phyloP scores from a whole-genome alignment of 2,797 vertebrate species.

The Halcyon leucocephala region DNA sequence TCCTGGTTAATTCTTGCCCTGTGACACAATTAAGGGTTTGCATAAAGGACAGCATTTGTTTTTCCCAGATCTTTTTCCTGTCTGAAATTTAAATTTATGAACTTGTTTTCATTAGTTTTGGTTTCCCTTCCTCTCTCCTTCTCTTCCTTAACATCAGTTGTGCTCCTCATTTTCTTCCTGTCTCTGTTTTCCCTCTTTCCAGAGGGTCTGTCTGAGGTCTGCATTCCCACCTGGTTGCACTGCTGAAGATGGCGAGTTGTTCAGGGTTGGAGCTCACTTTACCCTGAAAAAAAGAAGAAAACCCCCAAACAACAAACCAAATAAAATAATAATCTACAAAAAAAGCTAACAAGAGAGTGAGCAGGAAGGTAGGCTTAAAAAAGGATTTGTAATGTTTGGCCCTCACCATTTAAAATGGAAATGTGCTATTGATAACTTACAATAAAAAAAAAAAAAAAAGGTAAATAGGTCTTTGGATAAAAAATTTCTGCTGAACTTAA shows the following conservation, averaged over 20 bases:
- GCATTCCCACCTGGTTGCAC: rapidly evolving
- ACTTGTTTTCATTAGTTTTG: neutral
- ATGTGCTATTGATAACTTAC: neutral
- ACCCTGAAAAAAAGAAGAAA: neutral
- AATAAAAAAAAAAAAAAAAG: no score
- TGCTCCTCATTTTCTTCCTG: neutral
- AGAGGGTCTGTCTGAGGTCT: neutral
- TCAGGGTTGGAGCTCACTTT: neutral
- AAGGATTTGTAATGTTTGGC: neutral
- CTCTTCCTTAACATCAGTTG: neutral
- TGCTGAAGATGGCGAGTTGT: neutral
- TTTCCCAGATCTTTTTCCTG: neutral
- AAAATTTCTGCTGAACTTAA: neutral
- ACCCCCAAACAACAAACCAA: neutral
- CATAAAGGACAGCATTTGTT: rapidly evolving
- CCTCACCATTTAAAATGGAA: neutral
- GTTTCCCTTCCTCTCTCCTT: neutral
- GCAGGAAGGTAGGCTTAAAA: neutral
- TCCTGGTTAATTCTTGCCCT: neutral
- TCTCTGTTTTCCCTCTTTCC: neutral
- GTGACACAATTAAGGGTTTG: neutral
- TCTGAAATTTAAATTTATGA: neutral
- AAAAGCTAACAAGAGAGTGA: neutral
- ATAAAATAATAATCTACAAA: neutral
- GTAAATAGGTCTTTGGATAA: neutral